Percentiles rank a stretch among this genome's conserved stretches.
Evolutionary conservation across 2,888 invertebrate genomes (phyloP).

Genomic region (Spisula solida): DNA sequence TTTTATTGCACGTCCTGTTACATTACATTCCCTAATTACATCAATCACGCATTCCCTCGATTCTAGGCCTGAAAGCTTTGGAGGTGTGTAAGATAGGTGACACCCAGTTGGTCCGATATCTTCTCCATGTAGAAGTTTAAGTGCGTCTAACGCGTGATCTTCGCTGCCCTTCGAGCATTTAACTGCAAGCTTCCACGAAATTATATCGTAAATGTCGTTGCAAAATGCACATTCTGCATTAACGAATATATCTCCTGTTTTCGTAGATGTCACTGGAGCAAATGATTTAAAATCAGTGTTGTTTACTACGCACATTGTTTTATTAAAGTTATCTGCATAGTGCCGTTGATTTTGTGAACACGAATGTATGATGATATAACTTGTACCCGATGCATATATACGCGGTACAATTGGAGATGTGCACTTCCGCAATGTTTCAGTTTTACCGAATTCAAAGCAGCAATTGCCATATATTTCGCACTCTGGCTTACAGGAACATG

Average conservation of each 20-base stretch:
- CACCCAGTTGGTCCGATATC: background rate
- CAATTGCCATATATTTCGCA: constrained; percentile 5
- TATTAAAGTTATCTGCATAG: background rate
- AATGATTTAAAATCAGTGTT: background rate
- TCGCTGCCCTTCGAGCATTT: background rate
- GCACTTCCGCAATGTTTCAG: background rate
- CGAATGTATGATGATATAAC: background rate
- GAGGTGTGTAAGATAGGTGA: background rate
- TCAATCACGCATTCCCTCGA: background rate
- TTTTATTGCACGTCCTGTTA: background rate
- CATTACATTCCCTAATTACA: constrained; percentile 5
- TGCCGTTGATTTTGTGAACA: background rate
- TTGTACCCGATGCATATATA: background rate
- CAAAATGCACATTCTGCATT: constrained; percentile 4
- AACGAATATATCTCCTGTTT: background rate
- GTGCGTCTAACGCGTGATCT: background rate
- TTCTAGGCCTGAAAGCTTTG: background rate
- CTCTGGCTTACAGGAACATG: background rate
- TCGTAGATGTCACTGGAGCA: background rate
- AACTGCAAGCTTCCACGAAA: background rate
- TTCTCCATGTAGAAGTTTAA: background rate
- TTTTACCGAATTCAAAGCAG: background rate
- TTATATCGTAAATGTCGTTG: background rate
- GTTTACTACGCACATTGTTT: background rate
- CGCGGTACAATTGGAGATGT: background rate